These are phyloP conservation scores for Camponotus vicinus DNA, from an alignment of 1,140 invertebrate genomes.

Conservation along the genomic window DNA sequence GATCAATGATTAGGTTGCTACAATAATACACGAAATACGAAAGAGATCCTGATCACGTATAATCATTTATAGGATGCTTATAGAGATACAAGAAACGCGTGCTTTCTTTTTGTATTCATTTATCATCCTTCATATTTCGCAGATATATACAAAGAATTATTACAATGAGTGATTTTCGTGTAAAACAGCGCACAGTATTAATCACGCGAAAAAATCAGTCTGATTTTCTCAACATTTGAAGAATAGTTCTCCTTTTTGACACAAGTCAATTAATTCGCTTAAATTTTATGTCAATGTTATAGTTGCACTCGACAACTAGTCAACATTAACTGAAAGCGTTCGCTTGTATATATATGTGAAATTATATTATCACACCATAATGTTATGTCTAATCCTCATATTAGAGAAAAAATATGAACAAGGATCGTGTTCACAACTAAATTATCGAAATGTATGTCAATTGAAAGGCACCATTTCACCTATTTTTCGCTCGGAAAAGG, in stretches of 20 bases:
- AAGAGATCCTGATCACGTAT: not conserved
- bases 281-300: not conserved
- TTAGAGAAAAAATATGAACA: not conserved
- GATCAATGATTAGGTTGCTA: too few relatives aligned
- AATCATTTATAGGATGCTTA: not conserved
- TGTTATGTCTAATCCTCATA: not conserved
- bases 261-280: not conserved
- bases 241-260: not conserved
- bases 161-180: not conserved
- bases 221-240: not conserved
- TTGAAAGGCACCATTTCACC: slow-evolving; percentile 1
- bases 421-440: not conserved
- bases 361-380: slow-evolving; percentile 10
- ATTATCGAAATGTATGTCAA: not conserved
- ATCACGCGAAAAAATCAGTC: slow-evolving; percentile 26
- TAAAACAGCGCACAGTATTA: slow-evolving; percentile 4
- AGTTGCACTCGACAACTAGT: too few relatives aligned
- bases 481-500: not conserved
- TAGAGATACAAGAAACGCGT: not conserved
- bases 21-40: too few relatives aligned
- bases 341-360: not conserved
- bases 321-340: not conserved
- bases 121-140: slow-evolving; percentile 25
- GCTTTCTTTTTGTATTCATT: slow-evolving; percentile 34
- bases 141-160: slow-evolving; percentile 12